Conservation (phyloP, 2,113 vertebrate genomes). For the Trinectes maculatus region DNA sequence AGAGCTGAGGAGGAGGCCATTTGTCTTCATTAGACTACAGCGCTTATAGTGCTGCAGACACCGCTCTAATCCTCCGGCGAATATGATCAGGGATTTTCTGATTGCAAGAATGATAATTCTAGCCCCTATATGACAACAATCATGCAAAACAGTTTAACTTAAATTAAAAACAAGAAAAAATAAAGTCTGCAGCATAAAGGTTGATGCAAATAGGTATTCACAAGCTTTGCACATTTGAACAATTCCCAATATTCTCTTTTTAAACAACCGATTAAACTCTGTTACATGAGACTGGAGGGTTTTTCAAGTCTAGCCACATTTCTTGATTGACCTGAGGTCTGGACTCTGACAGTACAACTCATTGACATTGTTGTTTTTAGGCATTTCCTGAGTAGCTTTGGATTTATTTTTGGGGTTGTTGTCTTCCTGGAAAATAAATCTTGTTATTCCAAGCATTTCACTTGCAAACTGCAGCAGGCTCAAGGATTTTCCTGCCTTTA, state of each 20-base stretch:
- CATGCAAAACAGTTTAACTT: too few species aligned
- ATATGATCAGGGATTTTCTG: not conserved
- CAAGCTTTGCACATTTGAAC: slow-evolving; percentile 2
- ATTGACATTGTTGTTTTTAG: not conserved
- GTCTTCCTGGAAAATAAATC: slow-evolving; percentile 14
- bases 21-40: slow-evolving; percentile 69
- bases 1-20: slow-evolving; percentile 59
- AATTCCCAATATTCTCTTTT: not conserved
- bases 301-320: slow-evolving; percentile 8
- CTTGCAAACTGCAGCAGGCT: not conserved
- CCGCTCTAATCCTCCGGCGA: slow-evolving; percentile 5
- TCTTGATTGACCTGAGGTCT: slow-evolving; percentile 34
- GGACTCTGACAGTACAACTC: slow-evolving; percentile 10
- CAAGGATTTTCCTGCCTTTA: not conserved
- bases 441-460: not conserved
- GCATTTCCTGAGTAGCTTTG: not conserved
- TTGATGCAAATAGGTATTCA: not conserved
- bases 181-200: not conserved
- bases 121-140: too few species aligned
- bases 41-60: slow-evolving; percentile 23
- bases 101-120: too few species aligned
- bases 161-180: not conserved
- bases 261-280: not conserved
- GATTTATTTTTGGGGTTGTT: slow-evolving; percentile 1
- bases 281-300: not conserved